phyloP scores from a whole-genome alignment of 1,140 invertebrate species.

The Carposina sasakii region DNA sequence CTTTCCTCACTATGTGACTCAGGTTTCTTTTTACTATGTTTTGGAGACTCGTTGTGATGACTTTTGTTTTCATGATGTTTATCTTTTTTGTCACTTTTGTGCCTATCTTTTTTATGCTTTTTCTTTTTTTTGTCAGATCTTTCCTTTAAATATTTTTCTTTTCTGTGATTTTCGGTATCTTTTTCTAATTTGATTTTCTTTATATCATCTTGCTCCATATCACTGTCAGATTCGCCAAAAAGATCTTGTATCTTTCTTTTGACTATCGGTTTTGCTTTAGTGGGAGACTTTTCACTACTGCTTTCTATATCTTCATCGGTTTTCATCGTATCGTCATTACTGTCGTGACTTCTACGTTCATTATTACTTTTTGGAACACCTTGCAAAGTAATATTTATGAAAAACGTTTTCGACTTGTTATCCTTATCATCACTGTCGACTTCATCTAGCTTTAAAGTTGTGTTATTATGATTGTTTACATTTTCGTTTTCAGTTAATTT shows the following conservation, averaged over 20 bases:
- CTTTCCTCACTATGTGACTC: conserved; percentile 15
- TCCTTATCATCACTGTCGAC: conserved; percentile 13
- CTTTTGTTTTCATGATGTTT: conserved; percentile 12
- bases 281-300: conserved; percentile 16
- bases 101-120: conserved; percentile 4
- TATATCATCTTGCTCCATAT: conserved; percentile 25
- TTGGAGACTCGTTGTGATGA: conserved; percentile 11
- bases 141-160: conserved; percentile 7
- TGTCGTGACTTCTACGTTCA: background rate
- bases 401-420: conserved; percentile 40
- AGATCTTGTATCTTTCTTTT: conserved; percentile 68
- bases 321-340: conserved; percentile 12
- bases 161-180: conserved; percentile 17
- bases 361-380: conserved; percentile 42
- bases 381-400: conserved; percentile 62
- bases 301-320: conserved; percentile 19
- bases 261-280: conserved; percentile 36
- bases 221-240: conserved; percentile 66
- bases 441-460: conserved; percentile 38
- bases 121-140: conserved; percentile 11
- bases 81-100: background rate
- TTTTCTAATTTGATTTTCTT: conserved; percentile 31
- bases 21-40: conserved; percentile 15
- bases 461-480: conserved; percentile 26
- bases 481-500: conserved; percentile 36